Conservation (phyloP, 2,113 vertebrate species). For the Leptobrachium ailaonicum region DNA sequence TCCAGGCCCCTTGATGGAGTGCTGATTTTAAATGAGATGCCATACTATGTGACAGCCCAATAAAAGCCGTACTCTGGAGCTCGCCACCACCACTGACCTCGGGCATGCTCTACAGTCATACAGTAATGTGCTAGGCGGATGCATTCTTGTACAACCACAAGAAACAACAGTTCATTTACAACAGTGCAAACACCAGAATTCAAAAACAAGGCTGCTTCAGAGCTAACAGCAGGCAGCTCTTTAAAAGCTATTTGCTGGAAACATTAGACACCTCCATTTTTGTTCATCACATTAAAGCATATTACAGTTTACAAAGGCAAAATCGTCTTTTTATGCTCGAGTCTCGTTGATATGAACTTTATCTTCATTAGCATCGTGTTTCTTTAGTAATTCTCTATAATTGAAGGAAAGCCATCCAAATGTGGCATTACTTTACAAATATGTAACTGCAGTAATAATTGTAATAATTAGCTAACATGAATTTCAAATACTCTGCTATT, state of each 20-base stretch:
- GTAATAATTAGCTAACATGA: background rate
- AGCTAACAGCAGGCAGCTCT: background rate
- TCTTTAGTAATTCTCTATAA: background rate
- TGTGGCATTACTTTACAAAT: background rate
- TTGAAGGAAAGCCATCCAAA: background rate
- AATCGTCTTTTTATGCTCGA: background rate
- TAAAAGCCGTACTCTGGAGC: constrained; percentile 6
- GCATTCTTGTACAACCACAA: background rate
- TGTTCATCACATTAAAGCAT: background rate
- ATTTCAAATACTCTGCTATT: too few species aligned
- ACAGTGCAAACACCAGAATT: background rate
- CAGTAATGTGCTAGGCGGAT: background rate
- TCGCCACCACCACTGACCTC: constrained; percentile 2
- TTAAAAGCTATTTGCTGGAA: background rate
- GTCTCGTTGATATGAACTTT: background rate
- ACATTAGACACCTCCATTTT: background rate
- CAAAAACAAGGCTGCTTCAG: background rate
- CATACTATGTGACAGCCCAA: constrained; percentile 10
- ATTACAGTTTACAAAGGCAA: background rate
- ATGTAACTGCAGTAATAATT: background rate
- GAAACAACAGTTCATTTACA: background rate
- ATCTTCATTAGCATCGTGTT: background rate
- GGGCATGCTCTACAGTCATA: background rate
- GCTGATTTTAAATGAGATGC: constrained; percentile 15
- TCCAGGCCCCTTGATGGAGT: background rate